A percentile compares a stretch with the other conserved stretches of the same genome.
phyloP scores from a whole-genome alignment of 1,140 invertebrate genomes.

The Scylla paramamosain region DNA sequence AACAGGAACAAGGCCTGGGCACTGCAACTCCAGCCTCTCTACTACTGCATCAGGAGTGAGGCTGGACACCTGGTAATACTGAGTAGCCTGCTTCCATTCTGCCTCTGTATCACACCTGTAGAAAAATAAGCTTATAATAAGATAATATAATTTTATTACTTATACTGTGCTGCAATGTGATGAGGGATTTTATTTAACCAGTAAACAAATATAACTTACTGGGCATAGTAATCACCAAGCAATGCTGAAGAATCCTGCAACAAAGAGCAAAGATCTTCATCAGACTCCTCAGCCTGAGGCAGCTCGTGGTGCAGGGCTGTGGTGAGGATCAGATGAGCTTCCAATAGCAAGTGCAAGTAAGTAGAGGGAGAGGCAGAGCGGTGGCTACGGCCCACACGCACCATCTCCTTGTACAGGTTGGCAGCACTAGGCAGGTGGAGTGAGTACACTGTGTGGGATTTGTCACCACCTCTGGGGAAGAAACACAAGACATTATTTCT shows the following conservation, averaged over 20 bases:
- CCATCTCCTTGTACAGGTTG: conserved; percentile 79
- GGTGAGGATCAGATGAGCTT: conserved; percentile 85
- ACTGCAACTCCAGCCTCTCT: conserved; percentile 78
- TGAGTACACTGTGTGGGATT: conserved; percentile 78
- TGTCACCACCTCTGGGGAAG: conserved; percentile 51
- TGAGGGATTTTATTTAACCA: too few relatives aligned
- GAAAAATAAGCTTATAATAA: conserved; percentile 39
- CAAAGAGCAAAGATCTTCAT: conserved; percentile 81
- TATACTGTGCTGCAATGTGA: too few relatives aligned
- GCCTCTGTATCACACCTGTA: conserved; percentile 79
- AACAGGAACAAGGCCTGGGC: conserved; percentile 68
- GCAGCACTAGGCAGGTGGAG: conserved; percentile 79
- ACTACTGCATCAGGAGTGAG: conserved; percentile 72
- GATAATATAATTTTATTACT: too few relatives aligned
- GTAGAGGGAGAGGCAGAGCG: conserved; percentile 81
- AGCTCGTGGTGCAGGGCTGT: conserved; percentile 78
- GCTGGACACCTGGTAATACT: conserved; percentile 84
- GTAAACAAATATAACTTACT: conserved; percentile 79
- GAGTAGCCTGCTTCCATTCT: conserved; percentile 83
- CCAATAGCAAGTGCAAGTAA: conserved; percentile 85
- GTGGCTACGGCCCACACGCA: conserved; percentile 75
- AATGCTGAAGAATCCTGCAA: conserved; percentile 84
- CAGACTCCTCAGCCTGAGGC: conserved; percentile 78
- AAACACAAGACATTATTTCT: neutral
- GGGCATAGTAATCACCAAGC: conserved; percentile 85